Evolutionary conservation across 23 tunicate genomes (phyloP).

Genomic region (Diplosoma virens): DNA sequence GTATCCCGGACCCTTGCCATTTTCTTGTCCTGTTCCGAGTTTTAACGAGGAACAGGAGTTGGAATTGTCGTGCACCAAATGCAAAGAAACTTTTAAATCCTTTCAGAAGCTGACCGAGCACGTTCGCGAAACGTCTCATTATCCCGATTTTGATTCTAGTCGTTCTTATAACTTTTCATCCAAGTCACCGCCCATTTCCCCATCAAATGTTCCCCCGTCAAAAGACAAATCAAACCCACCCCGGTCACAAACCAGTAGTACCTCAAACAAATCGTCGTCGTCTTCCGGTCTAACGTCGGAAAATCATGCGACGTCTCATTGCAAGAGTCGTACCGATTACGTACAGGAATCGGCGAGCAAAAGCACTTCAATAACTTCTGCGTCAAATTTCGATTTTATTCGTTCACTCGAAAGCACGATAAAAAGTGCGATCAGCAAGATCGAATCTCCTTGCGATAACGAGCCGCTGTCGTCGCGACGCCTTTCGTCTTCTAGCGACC

Average conservation of each 20-base stretch:
- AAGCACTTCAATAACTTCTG: background rate
- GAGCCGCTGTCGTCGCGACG: background rate
- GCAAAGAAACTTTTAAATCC: conserved; percentile 63
- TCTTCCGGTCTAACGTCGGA: background rate
- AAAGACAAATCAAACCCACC: background rate
- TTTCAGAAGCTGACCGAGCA: conserved; percentile 68
- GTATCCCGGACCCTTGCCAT: conserved; percentile 14
- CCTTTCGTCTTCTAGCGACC: background rate
- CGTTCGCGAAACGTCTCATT: conserved; percentile 58
- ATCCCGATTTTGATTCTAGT: background rate
- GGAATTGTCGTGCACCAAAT: conserved; percentile 46
- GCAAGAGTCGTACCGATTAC: background rate
- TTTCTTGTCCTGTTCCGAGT: background rate
- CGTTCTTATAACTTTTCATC: background rate
- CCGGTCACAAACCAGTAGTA: too few relatives aligned
- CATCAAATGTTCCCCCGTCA: background rate
- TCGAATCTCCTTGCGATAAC: conserved; percentile 33
- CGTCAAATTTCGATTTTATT: conserved; percentile 57
- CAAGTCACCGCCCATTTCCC: background rate
- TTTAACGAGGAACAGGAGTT: background rate
- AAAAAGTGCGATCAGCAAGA: conserved; percentile 85
- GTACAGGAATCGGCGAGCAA: background rate
- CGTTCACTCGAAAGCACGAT: conserved; percentile 83
- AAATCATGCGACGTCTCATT: background rate
- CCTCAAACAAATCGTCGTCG: too few relatives aligned